Percentiles rank a stretch among this genome's conserved stretches.
Evolutionary conservation across 2,797 vertebrate genomes (phyloP).

Genomic region (Enteromius paludinosus): DNA sequence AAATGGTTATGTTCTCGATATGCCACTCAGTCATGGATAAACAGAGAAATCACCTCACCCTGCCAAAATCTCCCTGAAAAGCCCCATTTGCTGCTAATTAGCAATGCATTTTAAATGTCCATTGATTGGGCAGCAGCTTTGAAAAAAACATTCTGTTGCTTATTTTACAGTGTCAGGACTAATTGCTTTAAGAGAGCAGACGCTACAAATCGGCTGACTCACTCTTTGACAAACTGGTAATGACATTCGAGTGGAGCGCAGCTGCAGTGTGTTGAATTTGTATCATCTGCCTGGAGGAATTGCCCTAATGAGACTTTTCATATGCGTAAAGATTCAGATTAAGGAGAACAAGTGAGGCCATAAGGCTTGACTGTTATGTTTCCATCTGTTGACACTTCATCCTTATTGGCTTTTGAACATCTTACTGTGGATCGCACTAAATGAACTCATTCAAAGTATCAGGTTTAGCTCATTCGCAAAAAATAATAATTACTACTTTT

Average conservation of each 20-base stretch:
- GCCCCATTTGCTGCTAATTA: not conserved
- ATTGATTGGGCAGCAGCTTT: not conserved
- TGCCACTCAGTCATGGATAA: not conserved
- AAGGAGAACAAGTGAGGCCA: not conserved
- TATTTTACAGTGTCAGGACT: slow-evolving; percentile 28
- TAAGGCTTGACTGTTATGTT: not conserved
- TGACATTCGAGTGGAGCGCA: slow-evolving; percentile 57
- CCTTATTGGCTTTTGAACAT: slow-evolving; percentile 1
- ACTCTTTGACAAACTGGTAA: slow-evolving; percentile 57
- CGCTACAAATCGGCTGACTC: slow-evolving; percentile 58
- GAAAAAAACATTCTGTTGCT: not conserved
- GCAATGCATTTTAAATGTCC: slow-evolving; percentile 10
- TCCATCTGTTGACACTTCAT: slow-evolving; percentile 40
- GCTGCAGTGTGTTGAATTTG: slow-evolving; percentile 56
- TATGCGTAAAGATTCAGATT: slow-evolving; percentile 10
- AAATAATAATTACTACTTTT: not conserved
- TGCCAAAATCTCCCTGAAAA: slow-evolving; percentile 4
- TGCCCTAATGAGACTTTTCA: slow-evolving; percentile 41
- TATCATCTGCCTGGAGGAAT: slow-evolving; percentile 36
- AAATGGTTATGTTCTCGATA: not conserved
- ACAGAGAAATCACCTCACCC: not conserved
- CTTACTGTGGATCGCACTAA: not conserved
- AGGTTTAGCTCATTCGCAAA: not conserved
- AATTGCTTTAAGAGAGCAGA: slow-evolving; percentile 14
- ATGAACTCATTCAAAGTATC: not conserved